Evolutionary conservation across 2,797 vertebrate species (phyloP).

Genomic region (Sternarchorhynchus goeldii): DNA sequence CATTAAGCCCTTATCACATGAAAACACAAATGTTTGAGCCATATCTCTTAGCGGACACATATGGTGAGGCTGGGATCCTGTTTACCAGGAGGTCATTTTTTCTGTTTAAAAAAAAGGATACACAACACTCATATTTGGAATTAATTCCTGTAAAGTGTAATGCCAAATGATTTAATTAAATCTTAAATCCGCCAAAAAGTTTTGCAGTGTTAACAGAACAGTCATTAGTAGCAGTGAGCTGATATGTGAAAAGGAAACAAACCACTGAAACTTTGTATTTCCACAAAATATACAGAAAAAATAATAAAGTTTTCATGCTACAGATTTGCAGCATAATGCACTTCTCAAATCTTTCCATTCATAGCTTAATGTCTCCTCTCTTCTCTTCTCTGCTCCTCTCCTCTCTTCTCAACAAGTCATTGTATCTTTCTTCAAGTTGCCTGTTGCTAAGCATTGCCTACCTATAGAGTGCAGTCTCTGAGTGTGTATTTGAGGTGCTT

Average conservation of each 20-base stretch:
- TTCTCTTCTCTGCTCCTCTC: conserved; percentile 37
- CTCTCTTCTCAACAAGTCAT: conserved; percentile 46
- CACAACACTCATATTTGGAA: conserved; percentile 9
- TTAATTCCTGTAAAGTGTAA: conserved; percentile 60
- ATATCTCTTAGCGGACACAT: conserved; percentile 72
- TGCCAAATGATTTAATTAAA: conserved; percentile 53
- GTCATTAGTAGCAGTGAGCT: background rate
- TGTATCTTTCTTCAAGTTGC: background rate
- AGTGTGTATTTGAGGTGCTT: conserved; percentile 60
- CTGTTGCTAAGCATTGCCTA: conserved; percentile 62
- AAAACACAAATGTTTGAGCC: conserved; percentile 69
- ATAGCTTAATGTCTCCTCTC: background rate
- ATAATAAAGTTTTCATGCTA: background rate
- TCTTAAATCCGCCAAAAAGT: conserved; percentile 10
- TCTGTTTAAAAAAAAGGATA: conserved; percentile 60
- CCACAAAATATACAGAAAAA: background rate
- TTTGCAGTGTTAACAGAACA: background rate
- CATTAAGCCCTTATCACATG: conserved; percentile 75
- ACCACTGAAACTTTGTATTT: background rate
- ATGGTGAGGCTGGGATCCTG: conserved; percentile 63
- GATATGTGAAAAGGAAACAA: background rate
- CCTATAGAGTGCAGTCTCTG: conserved; percentile 71
- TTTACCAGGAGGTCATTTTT: conserved; percentile 66
- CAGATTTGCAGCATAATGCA: background rate
- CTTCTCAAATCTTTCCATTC: no score